A percentile compares a stretch with the other conserved stretches of the same genome.
phyloP scores from a whole-genome alignment of 2,113 vertebrate species.

The Muscicapa adusta region DNA sequence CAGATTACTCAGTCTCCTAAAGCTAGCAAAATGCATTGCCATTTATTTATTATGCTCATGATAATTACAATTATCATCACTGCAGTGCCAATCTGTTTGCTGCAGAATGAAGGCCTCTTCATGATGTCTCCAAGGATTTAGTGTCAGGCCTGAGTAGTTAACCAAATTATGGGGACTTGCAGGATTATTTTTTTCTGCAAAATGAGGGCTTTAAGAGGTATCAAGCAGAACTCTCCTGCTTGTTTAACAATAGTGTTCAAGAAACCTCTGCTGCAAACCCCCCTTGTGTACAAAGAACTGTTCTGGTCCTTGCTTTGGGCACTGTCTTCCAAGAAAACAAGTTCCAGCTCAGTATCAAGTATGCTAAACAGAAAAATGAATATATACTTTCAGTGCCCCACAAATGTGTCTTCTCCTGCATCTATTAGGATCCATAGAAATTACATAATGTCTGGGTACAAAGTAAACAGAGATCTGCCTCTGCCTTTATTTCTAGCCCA shows the following conservation, averaged over 20 bases:
- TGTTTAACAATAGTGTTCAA: background rate
- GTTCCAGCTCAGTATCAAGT: background rate
- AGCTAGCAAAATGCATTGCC: slow-evolving; percentile 33
- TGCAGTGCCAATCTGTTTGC: slow-evolving; percentile 49
- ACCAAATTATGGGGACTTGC: slow-evolving; percentile 15
- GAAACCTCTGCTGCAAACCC: background rate
- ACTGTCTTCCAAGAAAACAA: background rate
- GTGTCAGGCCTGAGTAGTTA: slow-evolving; percentile 37
- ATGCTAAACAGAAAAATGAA: background rate
- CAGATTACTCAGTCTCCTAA: slow-evolving; percentile 52
- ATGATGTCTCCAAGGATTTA: slow-evolving; percentile 31
- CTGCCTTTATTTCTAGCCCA: slow-evolving; percentile 24
- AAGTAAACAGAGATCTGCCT: slow-evolving; percentile 25
- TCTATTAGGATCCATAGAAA: background rate
- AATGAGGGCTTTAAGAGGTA: background rate
- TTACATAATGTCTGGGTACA: slow-evolving; percentile 14
- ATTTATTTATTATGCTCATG: slow-evolving; percentile 58
- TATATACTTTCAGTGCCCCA: background rate
- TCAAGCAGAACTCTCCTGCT: background rate
- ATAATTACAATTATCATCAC: slow-evolving; percentile 62
- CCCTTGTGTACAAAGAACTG: background rate
- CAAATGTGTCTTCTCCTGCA: background rate
- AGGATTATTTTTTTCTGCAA: background rate
- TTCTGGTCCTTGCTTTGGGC: background rate
- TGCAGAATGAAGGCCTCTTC: slow-evolving; percentile 50